Base-by-base conservation (phyloP, 30 jellyfish, hydroid and myxozoan genomes). In the Phacellophora camtschatica region DNA sequence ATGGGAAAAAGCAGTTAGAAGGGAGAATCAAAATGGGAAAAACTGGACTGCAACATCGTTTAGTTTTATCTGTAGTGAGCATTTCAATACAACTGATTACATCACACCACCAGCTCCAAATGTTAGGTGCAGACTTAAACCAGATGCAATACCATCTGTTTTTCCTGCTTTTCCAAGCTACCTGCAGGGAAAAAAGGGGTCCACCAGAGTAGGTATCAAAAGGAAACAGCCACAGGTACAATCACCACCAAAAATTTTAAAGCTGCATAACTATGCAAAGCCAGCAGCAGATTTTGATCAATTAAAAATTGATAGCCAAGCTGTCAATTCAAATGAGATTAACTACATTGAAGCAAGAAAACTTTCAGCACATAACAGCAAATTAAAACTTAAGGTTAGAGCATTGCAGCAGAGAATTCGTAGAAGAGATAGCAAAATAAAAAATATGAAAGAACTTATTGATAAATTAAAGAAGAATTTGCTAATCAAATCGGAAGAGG, bases 21-120 rank as follows among this genome's bases (percentile, higher is more conserved):
- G 79, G 18, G 45, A 39, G 0, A 50, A 71, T 24, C 19, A 71
- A 48, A 49, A 71, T 4, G 84, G 84, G 69, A 66, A 66, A 68
- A 30, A 20, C 15, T 66, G 81, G 81, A 16, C 31, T 11, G 69
- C 69, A 30, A 66, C 68, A 66, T 28, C 69, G 29, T 66, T 1
- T 68, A 66, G 81, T 68, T 66, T 66, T 29, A 28, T 66, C 31
- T 66, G 81, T 35, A 66, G 81, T 66, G 68, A 66, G 35, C 81
- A 66, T 39, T 66, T 66, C 41, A 66, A 66, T 29, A 66, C 5
- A 28, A 68, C 11, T 5, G 81, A 66, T 29, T 66, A 66, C 68
- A 35, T 66, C 0, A 66, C 68, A 5, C 29, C 81, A 0, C 69
- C 81, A 36, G 81, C 69, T 28, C 81, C 35, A 0, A 35, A 68